These are phyloP conservation scores for Hemithea aestivaria DNA, from an alignment of 2,888 invertebrate species.

Conservation along the genomic window DNA sequence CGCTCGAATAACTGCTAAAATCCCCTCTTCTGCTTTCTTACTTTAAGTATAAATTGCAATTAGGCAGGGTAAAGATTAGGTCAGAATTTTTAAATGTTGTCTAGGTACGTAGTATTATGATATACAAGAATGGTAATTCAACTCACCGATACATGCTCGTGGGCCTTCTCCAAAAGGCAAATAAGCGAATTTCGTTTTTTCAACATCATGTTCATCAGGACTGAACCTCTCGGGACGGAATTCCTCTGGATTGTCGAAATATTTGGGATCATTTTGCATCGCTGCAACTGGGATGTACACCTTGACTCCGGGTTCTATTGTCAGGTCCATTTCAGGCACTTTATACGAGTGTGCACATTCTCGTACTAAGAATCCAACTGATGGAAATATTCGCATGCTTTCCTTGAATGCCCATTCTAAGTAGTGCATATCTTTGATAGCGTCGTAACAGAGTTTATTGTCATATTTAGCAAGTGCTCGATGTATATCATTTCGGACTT, in stretches of 20 bases:
- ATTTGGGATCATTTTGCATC: conserved; percentile 46
- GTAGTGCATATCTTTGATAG: conserved; percentile 47
- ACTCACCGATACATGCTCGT: conserved; percentile 49
- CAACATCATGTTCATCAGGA: conserved; percentile 37
- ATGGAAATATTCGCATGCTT: conserved; percentile 50
- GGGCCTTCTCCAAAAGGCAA: conserved; percentile 52
- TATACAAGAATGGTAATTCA: conserved; percentile 4
- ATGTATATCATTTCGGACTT: conserved; percentile 33
- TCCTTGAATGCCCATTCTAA: conserved; percentile 48
- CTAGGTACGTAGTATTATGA: no score
- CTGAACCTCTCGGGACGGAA: no score
- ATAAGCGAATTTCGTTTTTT: conserved; percentile 36
- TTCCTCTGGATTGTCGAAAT: conserved; percentile 44
- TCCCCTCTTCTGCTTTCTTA: no score
- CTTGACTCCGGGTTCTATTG: conserved; percentile 43
- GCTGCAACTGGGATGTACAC: conserved; percentile 45
- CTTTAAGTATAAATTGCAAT: no score
- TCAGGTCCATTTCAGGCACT: conserved; percentile 41
- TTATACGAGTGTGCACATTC: conserved; percentile 39
- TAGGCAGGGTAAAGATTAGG: no score
- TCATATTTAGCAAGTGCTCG: conserved; percentile 31
- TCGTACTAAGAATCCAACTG: conserved; percentile 46
- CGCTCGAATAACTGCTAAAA: no score
- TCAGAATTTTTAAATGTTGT: no score
- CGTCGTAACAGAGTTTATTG: conserved; percentile 44